Evolutionary conservation across 2,797 vertebrate genomes (phyloP).

Genomic region (Hemibagrus guttatus): DNA sequence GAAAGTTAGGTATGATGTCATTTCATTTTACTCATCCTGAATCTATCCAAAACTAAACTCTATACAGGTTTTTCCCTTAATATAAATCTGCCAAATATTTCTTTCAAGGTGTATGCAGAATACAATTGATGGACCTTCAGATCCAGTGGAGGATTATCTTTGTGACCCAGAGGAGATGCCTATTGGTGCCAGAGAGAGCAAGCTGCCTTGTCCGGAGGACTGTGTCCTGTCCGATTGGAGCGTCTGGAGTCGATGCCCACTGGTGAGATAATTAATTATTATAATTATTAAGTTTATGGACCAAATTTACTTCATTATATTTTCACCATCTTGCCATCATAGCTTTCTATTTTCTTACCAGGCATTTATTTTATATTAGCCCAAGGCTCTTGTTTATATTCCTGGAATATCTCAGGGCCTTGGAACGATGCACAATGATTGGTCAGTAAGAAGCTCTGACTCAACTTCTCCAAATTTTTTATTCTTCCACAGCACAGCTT

Average conservation of each 20-base stretch:
- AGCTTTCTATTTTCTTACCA: not conserved
- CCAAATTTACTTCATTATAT: not conserved
- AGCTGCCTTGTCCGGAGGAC: slow-evolving; percentile 89
- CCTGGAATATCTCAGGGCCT: not conserved
- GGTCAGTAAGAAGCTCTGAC: slow-evolving; percentile 8
- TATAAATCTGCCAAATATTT: not conserved
- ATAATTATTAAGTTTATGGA: not conserved
- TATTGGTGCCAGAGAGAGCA: slow-evolving; percentile 90
- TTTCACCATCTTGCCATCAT: not conserved
- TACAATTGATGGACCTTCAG: slow-evolving; percentile 92
- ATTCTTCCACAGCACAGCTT: slow-evolving; percentile 24
- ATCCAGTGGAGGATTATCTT: slow-evolving; percentile 93
- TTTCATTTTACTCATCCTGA: not conserved
- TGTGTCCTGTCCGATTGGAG: slow-evolving; percentile 95
- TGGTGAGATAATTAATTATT: slow-evolving; percentile 75
- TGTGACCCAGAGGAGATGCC: slow-evolving; percentile 98
- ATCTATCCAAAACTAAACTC: not conserved
- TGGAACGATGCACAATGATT: slow-evolving; percentile 15
- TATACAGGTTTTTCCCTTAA: not conserved
- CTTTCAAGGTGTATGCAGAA: slow-evolving; percentile 91
- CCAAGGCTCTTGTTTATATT: not conserved
- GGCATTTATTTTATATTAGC: not conserved
- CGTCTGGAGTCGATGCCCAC: slow-evolving; percentile 83
- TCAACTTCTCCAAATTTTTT: not conserved
- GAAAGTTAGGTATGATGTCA: slow-evolving; percentile 86